Conservation (phyloP, 2,797 vertebrate genomes). For the Eidolon dupreanum region DNA sequence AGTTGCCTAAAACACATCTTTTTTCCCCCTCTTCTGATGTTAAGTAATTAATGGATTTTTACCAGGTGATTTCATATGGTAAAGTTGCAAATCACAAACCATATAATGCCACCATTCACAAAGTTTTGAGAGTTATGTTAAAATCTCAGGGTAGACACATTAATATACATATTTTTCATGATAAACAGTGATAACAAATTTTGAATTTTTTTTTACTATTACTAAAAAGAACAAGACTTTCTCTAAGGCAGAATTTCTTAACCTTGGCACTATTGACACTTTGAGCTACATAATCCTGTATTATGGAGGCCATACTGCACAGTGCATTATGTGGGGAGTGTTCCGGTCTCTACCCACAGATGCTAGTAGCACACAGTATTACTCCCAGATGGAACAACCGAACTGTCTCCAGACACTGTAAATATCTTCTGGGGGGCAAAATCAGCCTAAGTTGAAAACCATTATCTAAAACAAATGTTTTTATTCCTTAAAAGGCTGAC, state of each 20-base stretch:
- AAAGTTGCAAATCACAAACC: conserved; percentile 18
- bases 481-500: neutral
- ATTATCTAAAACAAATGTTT: neutral
- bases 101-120: neutral
- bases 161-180: neutral
- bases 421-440: neutral
- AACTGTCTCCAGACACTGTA: neutral
- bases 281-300: neutral
- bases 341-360: neutral
- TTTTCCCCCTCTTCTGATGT: neutral
- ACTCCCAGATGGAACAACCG: neutral
- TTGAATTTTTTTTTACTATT: neutral
- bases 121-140: neutral
- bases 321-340: rapidly evolving
- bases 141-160: neutral
- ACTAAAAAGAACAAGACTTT: neutral
- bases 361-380: no score
- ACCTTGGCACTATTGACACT: neutral
- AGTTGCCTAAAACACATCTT: neutral
- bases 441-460: neutral
- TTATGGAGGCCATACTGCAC: neutral
- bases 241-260: neutral
- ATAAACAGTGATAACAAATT: neutral
- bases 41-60: conserved; percentile 15
- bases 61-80: neutral